Percentiles rank a stretch among this genome's conserved stretches.
Evolutionary conservation across 2,113 vertebrate species (phyloP).

Genomic region (Cyprinus carpio): DNA sequence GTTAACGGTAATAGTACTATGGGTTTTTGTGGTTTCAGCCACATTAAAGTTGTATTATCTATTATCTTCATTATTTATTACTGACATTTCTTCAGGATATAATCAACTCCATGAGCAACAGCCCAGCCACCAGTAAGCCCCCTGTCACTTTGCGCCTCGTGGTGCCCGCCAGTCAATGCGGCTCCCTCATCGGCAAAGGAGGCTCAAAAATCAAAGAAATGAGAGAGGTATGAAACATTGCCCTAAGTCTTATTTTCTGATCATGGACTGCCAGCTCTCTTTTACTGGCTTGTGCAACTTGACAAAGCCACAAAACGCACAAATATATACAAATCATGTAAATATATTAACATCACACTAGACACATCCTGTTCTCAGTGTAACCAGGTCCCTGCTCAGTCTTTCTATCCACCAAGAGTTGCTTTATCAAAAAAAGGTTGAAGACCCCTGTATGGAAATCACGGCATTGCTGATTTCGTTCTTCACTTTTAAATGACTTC

Average conservation of each 20-base stretch:
- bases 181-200: constrained; percentile 95
- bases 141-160: constrained; percentile 92
- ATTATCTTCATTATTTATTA: not conserved
- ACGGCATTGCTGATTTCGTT: not conserved
- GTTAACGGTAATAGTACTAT: not conserved
- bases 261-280: not conserved
- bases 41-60: not conserved
- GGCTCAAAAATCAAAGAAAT: constrained; percentile 99
- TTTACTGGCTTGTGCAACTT: not conserved
- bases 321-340: not conserved
- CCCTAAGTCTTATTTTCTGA: not conserved
- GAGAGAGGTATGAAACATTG: constrained; percentile 82
- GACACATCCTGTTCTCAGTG: not conserved
- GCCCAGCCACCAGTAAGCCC: constrained; percentile 94
- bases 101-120: constrained; percentile 98
- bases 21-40: not conserved
- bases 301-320: not conserved
- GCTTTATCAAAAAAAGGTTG: not conserved
- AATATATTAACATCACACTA: not conserved
- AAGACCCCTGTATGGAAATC: not conserved
- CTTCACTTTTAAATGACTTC: not conserved
- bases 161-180: constrained; percentile 94
- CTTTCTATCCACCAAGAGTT: not conserved
- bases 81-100: constrained; percentile 83
- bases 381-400: not conserved